Conservation (phyloP, 2,797 vertebrate genomes). For the Pantherophis alleghaniensis region DNA sequence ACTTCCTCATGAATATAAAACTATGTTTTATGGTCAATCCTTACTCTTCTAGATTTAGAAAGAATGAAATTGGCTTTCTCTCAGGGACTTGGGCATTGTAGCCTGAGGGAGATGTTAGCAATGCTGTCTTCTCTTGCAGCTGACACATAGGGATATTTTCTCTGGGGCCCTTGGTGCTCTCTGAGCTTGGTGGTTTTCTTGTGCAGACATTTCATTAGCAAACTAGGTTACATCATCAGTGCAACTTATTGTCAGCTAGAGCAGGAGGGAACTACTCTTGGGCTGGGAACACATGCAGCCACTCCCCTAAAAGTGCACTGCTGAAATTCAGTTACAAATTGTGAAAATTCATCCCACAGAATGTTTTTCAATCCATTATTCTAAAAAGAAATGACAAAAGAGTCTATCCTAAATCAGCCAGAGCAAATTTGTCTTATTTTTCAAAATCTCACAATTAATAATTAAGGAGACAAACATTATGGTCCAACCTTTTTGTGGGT, state of each 20-base stretch:
- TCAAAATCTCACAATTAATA: neutral
- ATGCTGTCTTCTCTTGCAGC: neutral
- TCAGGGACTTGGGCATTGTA: neutral
- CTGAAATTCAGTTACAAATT: neutral
- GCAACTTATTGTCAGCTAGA: neutral
- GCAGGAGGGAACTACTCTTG: neutral
- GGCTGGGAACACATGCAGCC: neutral
- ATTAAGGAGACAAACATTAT: neutral
- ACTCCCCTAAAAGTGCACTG: neutral
- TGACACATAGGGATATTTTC: neutral
- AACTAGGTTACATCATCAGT: neutral
- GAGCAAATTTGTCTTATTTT: neutral
- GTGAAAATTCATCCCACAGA: neutral
- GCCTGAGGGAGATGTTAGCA: neutral
- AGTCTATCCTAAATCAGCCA: neutral
- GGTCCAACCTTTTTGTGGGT: neutral
- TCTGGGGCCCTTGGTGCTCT: neutral
- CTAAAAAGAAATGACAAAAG: neutral
- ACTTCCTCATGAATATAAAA: neutral
- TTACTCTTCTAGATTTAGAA: neutral
- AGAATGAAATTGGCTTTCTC: neutral
- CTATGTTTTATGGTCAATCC: neutral
- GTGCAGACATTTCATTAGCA: neutral
- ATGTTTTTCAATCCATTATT: neutral
- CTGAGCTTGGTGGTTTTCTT: neutral